Base-by-base conservation (phyloP, 1,140 invertebrate species). In the Cydia fagiglandana region DNA sequence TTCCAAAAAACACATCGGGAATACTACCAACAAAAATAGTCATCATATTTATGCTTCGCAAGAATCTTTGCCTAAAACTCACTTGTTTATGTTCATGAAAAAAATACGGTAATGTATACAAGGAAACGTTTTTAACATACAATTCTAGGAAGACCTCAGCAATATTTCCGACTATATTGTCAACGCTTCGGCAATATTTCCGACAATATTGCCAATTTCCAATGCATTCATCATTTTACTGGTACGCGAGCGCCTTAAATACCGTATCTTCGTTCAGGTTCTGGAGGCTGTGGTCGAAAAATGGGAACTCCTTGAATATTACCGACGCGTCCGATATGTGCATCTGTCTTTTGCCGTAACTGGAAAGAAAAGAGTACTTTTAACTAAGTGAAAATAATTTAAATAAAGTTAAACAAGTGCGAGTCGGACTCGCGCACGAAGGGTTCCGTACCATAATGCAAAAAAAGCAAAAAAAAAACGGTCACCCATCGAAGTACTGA, bases 261-360 rank as follows among this genome's bases (percentile, higher is more conserved):
- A 88, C 70, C 0, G 78, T 78, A 20, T 90, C 88, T 30, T 90
- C 86, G 73, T 89, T 87, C 6, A 84, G 68, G 4, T 80, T 75
- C 78, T 89, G 82, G 4, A 83, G 73, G 10, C 79, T 74, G 79
- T 89, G 82, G 1, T 89, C 90, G 78, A 90, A 86, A 68, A 88
- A 84, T 5, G 91, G 91, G 17, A 86, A 86, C 64, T 92, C 90
- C 73, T 87, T 77, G 83, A 92, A 91, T 74, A 90, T 91, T 0
- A 92, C 89, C 0, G 90, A 92, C 7, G 89, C 88, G 74, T 92
- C 90, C 4, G 90, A 85, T 88, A 92, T 91, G 68, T 90, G 89
- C 90, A 92, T 92, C 79, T 90, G 89, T 47, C 90, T 79, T 75
- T 92, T 92, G 20, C 90, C 90, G 50, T 91, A 92, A 83, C 90